phyloP scores from a whole-genome alignment of 1,140 invertebrate species.

The Medauroidea extradentata region DNA sequence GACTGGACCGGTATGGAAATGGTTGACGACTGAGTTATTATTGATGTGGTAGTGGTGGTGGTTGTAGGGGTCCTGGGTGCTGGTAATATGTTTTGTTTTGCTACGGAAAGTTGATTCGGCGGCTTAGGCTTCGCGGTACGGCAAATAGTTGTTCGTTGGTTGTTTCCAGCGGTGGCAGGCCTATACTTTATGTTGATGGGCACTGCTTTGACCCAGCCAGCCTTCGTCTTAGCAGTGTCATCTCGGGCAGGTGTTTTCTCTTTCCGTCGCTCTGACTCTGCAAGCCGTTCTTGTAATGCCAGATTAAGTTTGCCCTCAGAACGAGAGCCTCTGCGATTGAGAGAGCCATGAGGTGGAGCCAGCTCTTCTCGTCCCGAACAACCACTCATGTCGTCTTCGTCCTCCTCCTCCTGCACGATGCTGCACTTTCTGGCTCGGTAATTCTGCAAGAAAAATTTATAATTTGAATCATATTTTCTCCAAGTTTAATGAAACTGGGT shows the following conservation, averaged over 20 bases:
- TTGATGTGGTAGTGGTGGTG: slow-evolving; percentile 38
- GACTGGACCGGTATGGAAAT: slow-evolving; percentile 49
- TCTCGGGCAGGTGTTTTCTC: slow-evolving; percentile 24
- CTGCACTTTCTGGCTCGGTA: slow-evolving; percentile 74
- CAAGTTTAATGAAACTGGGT: no score
- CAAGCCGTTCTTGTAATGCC: slow-evolving; percentile 47
- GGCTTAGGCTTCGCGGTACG: slow-evolving; percentile 17
- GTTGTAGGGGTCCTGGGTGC: slow-evolving; percentile 15
- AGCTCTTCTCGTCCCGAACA: slow-evolving; percentile 38
- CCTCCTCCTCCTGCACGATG: slow-evolving; percentile 82
- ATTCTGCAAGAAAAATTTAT: slow-evolving; percentile 35
- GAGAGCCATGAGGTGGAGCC: slow-evolving; percentile 23
- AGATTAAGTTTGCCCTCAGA: slow-evolving; percentile 44
- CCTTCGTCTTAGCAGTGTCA: slow-evolving; percentile 9
- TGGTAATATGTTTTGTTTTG: background rate
- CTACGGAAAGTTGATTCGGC: slow-evolving; percentile 4
- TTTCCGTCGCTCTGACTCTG: slow-evolving; percentile 35
- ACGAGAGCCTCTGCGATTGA: slow-evolving; percentile 33
- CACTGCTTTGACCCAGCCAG: slow-evolving; percentile 4
- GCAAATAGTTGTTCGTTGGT: slow-evolving; percentile 17
- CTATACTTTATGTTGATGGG: background rate
- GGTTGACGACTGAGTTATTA: slow-evolving; percentile 51
- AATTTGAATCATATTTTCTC: background rate
- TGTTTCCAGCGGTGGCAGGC: background rate
- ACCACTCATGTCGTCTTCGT: slow-evolving; percentile 56